phyloP scores from a whole-genome alignment of 2,888 invertebrate genomes.

The Eurytoma adleriae region DNA sequence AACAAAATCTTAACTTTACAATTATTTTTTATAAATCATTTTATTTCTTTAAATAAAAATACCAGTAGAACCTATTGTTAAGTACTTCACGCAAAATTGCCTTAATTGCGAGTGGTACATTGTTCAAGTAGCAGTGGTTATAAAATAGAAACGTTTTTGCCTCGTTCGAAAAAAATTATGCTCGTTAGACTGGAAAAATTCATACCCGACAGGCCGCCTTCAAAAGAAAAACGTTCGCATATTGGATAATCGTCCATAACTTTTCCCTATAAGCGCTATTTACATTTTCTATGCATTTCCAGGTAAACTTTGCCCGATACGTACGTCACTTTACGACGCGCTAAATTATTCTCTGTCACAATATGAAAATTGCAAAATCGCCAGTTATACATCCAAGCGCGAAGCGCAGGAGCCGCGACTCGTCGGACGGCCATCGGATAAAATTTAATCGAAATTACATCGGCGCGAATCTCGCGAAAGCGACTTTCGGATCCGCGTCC shows the following conservation, averaged over 20 bases:
- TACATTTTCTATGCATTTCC: slow-evolving; percentile 8
- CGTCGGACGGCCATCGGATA: slow-evolving; percentile 16
- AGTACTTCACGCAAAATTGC: too few relatives aligned
- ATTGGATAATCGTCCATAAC: slow-evolving; percentile 14
- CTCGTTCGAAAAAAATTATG: too few relatives aligned
- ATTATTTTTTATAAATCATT: too few relatives aligned
- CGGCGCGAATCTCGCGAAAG: background rate
- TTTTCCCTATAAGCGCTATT: slow-evolving; percentile 1
- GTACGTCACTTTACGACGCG: slow-evolving; percentile 9
- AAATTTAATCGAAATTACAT: slow-evolving; percentile 31
- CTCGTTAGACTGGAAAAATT: too few relatives aligned
- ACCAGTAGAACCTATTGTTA: too few relatives aligned
- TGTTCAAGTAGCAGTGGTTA: too few relatives aligned
- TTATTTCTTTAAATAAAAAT: too few relatives aligned
- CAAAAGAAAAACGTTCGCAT: background rate
- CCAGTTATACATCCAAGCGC: slow-evolving; percentile 23
- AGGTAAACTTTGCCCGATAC: background rate
- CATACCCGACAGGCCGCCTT: background rate
- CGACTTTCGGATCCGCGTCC: background rate
- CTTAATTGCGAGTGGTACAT: too few relatives aligned
- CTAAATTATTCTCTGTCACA: slow-evolving; percentile 23
- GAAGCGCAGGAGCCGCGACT: background rate
- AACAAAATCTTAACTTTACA: too few relatives aligned
- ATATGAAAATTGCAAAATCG: slow-evolving; percentile 37
- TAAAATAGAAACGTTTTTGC: too few relatives aligned